Evolutionary conservation across 35 echinoderm and acorn worm species (phyloP).

Genomic region (Holothuria glaberrima): DNA sequence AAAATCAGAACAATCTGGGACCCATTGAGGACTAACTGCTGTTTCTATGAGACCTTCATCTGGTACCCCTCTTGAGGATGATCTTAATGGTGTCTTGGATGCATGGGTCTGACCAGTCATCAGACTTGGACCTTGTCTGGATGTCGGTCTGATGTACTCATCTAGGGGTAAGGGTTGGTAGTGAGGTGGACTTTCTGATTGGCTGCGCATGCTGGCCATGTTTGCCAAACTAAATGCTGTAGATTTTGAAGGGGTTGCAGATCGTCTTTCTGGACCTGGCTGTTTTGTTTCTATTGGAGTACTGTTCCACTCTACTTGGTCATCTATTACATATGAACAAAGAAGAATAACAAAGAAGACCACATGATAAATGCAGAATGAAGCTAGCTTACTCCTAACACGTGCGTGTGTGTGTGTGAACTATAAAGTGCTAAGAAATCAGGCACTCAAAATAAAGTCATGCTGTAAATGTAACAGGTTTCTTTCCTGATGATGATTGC

Average conservation of each 20-base stretch:
- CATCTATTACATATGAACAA: background rate
- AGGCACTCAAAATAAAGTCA: too few relatives aligned
- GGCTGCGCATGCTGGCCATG: constrained; percentile 32
- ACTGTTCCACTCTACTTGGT: constrained; percentile 1
- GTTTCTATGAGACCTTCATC: background rate
- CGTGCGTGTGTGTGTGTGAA: too few relatives aligned
- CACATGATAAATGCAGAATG: too few relatives aligned
- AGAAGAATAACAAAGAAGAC: too few relatives aligned
- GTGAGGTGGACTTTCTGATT: constrained; percentile 49
- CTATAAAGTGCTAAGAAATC: too few relatives aligned
- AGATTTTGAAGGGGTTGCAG: constrained; percentile 29
- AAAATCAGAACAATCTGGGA: constrained; percentile 15
- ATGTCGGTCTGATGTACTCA: constrained; percentile 44
- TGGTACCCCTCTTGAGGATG: background rate
- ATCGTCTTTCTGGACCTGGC: background rate
- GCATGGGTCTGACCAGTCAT: constrained; percentile 28
- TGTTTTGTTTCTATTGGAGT: background rate
- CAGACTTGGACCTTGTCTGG: constrained; percentile 23
- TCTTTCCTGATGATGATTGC: too few relatives aligned
- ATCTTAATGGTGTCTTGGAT: constrained; percentile 1
- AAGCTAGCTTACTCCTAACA: too few relatives aligned
- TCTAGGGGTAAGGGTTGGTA: constrained; percentile 38
- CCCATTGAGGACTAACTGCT: background rate
- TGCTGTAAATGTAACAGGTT: too few relatives aligned
- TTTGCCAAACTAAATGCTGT: constrained; percentile 28